A percentile compares a stretch with the other conserved stretches of the same genome.
Evolutionary conservation across 2,888 invertebrate species (phyloP).

Genomic region (Helobdella robusta): DNA sequence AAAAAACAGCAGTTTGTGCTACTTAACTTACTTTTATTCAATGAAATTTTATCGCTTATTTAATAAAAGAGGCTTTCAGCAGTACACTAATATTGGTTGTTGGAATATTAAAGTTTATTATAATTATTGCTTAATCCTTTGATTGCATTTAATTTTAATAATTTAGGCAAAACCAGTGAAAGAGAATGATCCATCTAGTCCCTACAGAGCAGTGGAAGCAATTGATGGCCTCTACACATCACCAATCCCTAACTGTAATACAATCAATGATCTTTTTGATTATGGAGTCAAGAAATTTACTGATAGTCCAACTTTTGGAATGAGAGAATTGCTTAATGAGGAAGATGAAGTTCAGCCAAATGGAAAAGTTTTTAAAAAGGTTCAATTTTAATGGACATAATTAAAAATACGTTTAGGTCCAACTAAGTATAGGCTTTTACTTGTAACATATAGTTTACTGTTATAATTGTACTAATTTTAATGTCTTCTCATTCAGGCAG

Average conservation of each 20-base stretch:
- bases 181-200: slow-evolving; percentile 16
- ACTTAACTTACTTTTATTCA: no score
- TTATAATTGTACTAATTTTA: background rate
- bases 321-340: slow-evolving; percentile 75
- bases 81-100: no score
- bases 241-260: slow-evolving; percentile 39
- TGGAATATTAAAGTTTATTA: no score
- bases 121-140: no score
- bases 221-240: background rate
- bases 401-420: background rate
- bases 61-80: no score
- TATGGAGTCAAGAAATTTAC: slow-evolving; percentile 67
- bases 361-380: slow-evolving; percentile 67
- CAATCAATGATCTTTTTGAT: slow-evolving; percentile 61
- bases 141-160: background rate
- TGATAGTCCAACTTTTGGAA: slow-evolving; percentile 71
- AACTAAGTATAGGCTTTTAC: background rate
- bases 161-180: slow-evolving; percentile 22
- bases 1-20: no score
- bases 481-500: slow-evolving; percentile 59
- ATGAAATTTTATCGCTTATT: no score
- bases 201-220: slow-evolving; percentile 23
- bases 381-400: slow-evolving; percentile 13
- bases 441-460: background rate
- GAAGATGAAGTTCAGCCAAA: slow-evolving; percentile 88